These are phyloP conservation scores for Nyctalus aviator DNA, from an alignment of 2,797 vertebrate species.

Conservation along the genomic window DNA sequence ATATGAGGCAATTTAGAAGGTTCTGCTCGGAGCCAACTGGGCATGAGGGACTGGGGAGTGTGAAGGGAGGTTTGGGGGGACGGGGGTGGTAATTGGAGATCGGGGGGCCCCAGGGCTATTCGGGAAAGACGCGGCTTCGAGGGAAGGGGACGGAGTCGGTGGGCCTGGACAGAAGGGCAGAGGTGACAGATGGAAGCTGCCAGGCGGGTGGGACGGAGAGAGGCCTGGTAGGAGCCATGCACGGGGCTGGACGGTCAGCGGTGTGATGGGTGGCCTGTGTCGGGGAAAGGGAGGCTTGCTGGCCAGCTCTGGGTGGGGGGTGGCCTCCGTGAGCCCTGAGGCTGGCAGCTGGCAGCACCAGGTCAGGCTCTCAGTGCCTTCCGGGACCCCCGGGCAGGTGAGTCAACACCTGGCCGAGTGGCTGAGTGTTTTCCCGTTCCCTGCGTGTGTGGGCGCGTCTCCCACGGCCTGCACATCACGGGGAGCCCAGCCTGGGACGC, in stretches of 20 bases:
- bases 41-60: neutral
- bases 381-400: neutral
- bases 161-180: neutral
- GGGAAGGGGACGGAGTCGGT: neutral
- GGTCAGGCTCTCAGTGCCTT: neutral
- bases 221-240: accelerated
- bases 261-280: neutral
- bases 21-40: neutral
- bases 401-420: slow-evolving; percentile 8
- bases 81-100: neutral
- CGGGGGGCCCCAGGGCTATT: neutral
- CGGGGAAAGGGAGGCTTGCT: neutral
- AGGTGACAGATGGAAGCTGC: neutral
- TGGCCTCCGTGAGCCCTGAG: neutral
- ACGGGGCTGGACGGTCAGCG: neutral
- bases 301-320: neutral
- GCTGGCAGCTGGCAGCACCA: neutral
- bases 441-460: neutral
- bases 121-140: neutral
- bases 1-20: neutral
- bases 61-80: neutral
- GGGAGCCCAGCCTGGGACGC: neutral
- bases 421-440: neutral
- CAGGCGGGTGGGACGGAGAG: neutral
- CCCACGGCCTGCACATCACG: accelerated